These are phyloP conservation scores for Lordiphosa mommai DNA, from an alignment of 1,140 invertebrate genomes.

Conservation along the genomic window DNA sequence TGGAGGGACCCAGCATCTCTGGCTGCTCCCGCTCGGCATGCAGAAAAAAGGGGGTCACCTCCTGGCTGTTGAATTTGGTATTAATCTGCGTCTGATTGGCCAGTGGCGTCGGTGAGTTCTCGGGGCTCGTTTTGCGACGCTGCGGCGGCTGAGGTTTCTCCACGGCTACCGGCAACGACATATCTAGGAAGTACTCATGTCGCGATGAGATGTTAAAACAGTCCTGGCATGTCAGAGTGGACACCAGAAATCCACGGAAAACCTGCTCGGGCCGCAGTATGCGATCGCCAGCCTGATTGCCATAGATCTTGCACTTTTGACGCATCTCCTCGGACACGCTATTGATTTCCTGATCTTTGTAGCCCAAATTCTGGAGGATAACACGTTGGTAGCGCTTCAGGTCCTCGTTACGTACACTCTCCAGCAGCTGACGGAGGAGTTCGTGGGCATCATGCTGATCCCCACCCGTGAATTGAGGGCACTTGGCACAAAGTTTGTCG, in stretches of 20 bases:
- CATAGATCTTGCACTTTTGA: slow-evolving; percentile 89
- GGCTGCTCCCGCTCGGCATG: slow-evolving; percentile 32
- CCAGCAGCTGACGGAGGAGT: slow-evolving; percentile 92
- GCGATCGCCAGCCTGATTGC: slow-evolving; percentile 88
- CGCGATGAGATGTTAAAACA: slow-evolving; percentile 92
- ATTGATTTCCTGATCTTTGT: slow-evolving; percentile 85
- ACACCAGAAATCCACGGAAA: slow-evolving; percentile 94
- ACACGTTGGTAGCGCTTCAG: slow-evolving; percentile 88
- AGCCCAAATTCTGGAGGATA: slow-evolving; percentile 86
- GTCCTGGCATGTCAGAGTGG: slow-evolving; percentile 93
- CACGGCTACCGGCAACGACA: slow-evolving; percentile 92
- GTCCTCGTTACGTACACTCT: slow-evolving; percentile 87
- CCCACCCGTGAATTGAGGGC: slow-evolving; percentile 92
- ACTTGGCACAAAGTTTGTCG: slow-evolving; percentile 87
- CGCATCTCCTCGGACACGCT: slow-evolving; percentile 87
- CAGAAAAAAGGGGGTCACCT: slow-evolving; percentile 49
- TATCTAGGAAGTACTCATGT: slow-evolving; percentile 95
- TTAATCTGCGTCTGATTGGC: slow-evolving; percentile 21
- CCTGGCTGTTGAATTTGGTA: slow-evolving; percentile 38
- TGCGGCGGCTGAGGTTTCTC: slow-evolving; percentile 85
- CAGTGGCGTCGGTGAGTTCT: slow-evolving; percentile 15
- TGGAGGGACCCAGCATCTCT: slow-evolving; percentile 80
- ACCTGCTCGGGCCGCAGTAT: slow-evolving; percentile 90
- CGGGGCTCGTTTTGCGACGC: slow-evolving; percentile 80
- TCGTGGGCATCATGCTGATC: slow-evolving; percentile 99